Percentiles rank a stretch among this genome's conserved stretches.
These are phyloP conservation scores for Mobula birostris DNA, from an alignment of 2,113 vertebrate genomes.

Conservation along the genomic window DNA sequence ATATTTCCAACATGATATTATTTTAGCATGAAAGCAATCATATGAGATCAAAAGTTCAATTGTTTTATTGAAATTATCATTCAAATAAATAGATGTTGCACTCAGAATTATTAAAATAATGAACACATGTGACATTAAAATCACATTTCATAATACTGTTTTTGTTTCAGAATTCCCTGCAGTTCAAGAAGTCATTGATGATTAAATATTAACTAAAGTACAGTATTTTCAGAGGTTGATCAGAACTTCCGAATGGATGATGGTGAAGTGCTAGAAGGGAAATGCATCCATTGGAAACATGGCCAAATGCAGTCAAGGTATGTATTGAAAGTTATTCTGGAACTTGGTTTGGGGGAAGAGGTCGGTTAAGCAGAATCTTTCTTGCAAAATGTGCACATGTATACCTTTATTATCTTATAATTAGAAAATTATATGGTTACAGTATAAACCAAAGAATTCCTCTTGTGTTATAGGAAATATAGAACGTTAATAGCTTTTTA, in stretches of 20 bases:
- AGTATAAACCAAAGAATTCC: not conserved
- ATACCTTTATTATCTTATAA: not conserved
- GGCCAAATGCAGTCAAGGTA: not conserved
- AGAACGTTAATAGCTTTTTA: not conserved
- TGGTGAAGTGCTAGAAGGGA: not conserved
- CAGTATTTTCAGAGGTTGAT: not conserved
- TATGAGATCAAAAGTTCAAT: not conserved
- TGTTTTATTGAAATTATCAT: conserved; percentile 14
- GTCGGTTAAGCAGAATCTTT: not conserved
- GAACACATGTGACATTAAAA: not conserved
- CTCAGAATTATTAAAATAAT: not conserved
- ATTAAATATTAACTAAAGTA: not conserved
- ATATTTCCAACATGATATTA: not conserved
- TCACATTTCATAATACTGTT: not conserved
- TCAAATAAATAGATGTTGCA: not conserved
- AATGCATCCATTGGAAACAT: not conserved
- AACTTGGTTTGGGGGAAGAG: not conserved
- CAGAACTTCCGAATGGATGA: not conserved
- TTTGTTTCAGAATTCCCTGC: not conserved
- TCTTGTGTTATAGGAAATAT: not conserved
- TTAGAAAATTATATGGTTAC: not conserved
- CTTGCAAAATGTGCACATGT: not conserved
- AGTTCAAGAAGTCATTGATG: not conserved
- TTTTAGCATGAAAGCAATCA: not conserved
- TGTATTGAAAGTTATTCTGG: not conserved